phyloP scores from a whole-genome alignment of 2,888 invertebrate species.

The Candidula unifasciata region DNA sequence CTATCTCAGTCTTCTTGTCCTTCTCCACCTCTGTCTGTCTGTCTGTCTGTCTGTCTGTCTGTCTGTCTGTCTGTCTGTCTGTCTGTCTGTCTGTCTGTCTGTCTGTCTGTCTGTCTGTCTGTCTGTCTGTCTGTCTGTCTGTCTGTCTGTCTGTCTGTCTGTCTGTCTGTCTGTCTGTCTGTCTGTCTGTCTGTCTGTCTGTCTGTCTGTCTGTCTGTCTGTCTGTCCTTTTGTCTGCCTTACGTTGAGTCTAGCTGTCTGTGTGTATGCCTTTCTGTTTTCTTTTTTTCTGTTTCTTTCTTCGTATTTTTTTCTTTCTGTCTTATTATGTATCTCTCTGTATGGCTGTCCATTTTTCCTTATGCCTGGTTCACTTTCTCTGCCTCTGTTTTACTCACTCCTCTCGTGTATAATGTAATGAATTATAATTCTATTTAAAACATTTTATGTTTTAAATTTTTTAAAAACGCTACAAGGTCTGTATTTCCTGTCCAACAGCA shows the following conservation, averaged over 20 bases:
- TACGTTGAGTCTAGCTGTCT: background rate
- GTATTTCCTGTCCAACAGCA: too few relatives aligned
- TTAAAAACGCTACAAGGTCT: too few relatives aligned
- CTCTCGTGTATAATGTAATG: too few relatives aligned
- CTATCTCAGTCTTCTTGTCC: background rate
- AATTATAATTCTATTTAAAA: too few relatives aligned
- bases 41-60: too few relatives aligned
- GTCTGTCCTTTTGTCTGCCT: background rate
- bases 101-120: background rate
- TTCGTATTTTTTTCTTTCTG: background rate
- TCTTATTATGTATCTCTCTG: background rate
- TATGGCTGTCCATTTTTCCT: background rate
- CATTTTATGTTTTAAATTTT: too few relatives aligned
- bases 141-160: background rate
- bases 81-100: conserved; percentile 12
- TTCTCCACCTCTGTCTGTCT: too few relatives aligned
- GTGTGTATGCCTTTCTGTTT: background rate
- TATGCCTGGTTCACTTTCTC: background rate
- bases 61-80: background rate
- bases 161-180: background rate
- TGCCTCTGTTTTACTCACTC: background rate
- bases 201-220: background rate
- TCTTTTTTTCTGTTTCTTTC: background rate
- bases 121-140: conserved; percentile 2
- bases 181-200: background rate